These are phyloP conservation scores for Ascaphus truei DNA, from an alignment of 2,113 vertebrate genomes.

Conservation along the genomic window DNA sequence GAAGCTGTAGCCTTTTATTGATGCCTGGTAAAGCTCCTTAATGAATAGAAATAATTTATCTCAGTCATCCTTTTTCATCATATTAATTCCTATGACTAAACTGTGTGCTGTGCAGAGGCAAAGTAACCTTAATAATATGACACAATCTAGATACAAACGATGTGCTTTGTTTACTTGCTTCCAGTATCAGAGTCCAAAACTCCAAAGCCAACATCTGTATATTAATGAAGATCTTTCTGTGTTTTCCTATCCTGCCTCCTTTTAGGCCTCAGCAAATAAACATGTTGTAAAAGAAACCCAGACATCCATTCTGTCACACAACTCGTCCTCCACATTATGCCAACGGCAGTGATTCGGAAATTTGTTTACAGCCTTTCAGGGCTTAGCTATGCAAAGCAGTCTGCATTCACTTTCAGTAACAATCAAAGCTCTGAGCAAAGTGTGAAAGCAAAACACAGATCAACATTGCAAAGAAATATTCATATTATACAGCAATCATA, in stretches of 20 bases:
- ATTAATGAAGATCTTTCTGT: not conserved
- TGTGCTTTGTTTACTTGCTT: too few relatives aligned
- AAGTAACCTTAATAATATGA: too few relatives aligned
- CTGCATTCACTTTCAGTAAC: constrained; percentile 1
- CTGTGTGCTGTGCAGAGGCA: too few relatives aligned
- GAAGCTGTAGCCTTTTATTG: too few relatives aligned
- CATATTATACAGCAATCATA: not conserved
- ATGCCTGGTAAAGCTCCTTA: too few relatives aligned
- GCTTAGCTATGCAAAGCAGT: constrained; percentile 1
- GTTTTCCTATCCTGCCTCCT: not conserved
- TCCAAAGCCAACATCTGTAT: not conserved
- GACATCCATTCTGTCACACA: constrained; percentile 1
- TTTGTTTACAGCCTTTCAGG: constrained; percentile 12
- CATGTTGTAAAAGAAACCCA: constrained; percentile 11
- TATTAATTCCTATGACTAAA: too few relatives aligned
- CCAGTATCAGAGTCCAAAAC: too few relatives aligned
- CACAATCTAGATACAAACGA: too few relatives aligned
- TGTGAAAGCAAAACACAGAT: not conserved
- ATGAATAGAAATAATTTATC: too few relatives aligned
- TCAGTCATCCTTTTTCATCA: too few relatives aligned
- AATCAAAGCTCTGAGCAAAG: not conserved
- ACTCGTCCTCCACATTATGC: constrained; percentile 2
- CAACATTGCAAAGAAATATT: not conserved
- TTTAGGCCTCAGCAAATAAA: not conserved
- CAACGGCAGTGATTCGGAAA: not conserved